Conservation (phyloP, 2,888 invertebrate genomes). For the Andrena bicolor region DNA sequence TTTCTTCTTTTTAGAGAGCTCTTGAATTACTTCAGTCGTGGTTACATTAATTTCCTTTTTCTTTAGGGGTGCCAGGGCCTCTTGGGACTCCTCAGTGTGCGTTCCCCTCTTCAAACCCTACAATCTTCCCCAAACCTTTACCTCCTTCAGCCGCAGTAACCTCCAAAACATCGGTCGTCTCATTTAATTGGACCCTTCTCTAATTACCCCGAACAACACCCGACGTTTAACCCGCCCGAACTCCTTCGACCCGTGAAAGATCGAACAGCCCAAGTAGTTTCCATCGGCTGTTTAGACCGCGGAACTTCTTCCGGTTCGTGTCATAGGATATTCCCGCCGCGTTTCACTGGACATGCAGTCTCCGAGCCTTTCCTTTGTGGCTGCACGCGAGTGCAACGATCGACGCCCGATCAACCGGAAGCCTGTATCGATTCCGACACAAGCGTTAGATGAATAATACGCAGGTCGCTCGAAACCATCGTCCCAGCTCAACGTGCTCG, state of each 20-base stretch:
- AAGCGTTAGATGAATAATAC: constrained; percentile 20
- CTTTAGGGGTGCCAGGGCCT: too few species aligned
- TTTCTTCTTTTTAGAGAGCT: too few species aligned
- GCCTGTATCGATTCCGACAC: constrained; percentile 47
- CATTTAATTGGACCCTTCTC: too few species aligned
- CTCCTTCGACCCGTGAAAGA: constrained; percentile 31
- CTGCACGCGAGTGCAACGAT: constrained; percentile 54
- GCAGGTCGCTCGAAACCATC: neutral
- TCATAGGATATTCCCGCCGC: constrained; percentile 77
- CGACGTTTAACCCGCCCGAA: neutral
- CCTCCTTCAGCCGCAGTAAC: too few species aligned
- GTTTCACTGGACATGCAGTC: constrained; percentile 59
- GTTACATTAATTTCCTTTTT: too few species aligned
- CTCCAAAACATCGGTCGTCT: too few species aligned
- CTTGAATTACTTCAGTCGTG: too few species aligned
- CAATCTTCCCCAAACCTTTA: too few species aligned
- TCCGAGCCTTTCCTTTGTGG: constrained; percentile 40
- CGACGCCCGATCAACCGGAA: constrained; percentile 60
- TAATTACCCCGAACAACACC: too few species aligned
- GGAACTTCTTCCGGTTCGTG: constrained; percentile 79
- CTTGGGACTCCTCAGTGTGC: too few species aligned
- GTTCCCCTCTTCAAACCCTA: too few species aligned
- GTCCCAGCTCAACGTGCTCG: too few species aligned
- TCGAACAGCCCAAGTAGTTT: constrained; percentile 14
- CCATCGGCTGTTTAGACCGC: constrained; percentile 69